Conservation (phyloP, 2,113 vertebrate genomes). For the sheep (Ovis aries) region DNA sequence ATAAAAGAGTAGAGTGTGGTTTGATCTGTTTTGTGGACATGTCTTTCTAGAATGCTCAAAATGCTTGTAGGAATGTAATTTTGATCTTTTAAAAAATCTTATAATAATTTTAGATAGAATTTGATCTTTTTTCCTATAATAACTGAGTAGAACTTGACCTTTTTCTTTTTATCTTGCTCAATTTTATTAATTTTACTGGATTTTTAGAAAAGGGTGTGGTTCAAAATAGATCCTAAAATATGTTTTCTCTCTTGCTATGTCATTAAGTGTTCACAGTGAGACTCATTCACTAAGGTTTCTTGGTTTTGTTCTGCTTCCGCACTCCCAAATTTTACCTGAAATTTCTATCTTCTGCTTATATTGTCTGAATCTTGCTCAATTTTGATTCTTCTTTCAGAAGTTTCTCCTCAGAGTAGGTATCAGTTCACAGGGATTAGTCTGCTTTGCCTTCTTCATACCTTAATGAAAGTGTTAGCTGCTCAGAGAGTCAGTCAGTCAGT, state of each 20-base stretch:
- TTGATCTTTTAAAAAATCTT: background rate
- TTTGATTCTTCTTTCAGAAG: background rate
- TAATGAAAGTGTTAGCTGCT: background rate
- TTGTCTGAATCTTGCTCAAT: background rate
- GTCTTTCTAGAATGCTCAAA: background rate
- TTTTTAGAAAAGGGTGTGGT: background rate
- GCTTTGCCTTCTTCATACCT: background rate
- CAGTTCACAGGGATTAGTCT: background rate
- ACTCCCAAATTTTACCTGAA: background rate
- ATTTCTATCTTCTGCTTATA: background rate
- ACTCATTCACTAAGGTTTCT: background rate
- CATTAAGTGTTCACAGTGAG: background rate
- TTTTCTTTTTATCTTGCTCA: background rate
- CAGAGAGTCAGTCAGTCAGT: background rate
- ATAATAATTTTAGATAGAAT: background rate
- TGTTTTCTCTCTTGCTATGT: background rate
- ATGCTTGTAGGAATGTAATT: background rate
- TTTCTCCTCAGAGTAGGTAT: background rate
- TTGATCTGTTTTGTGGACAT: background rate
- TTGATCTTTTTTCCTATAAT: background rate
- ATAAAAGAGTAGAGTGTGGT: background rate
- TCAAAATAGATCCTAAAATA: background rate
- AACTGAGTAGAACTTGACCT: background rate
- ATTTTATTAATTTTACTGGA: background rate
- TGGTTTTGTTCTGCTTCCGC: background rate